A percentile compares a stretch with the other conserved stretches of the same genome.
phyloP scores from a whole-genome alignment of 1,140 invertebrate genomes.

The Drosophila athabasca region DNA sequence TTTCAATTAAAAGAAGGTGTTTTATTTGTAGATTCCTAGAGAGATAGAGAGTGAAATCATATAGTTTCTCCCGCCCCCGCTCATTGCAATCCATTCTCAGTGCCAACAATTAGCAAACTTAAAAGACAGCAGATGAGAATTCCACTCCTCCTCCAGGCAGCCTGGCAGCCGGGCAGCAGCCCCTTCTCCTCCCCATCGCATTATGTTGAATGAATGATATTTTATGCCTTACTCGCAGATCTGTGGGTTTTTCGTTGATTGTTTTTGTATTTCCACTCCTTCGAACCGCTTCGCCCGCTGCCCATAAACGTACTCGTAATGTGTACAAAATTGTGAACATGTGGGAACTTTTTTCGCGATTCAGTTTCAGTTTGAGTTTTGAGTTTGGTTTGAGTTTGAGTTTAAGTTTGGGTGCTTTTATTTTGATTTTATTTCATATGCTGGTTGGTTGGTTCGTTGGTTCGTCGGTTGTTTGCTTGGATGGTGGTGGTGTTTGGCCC shows the following conservation, averaged over 20 bases:
- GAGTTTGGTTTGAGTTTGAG: constrained; percentile 23
- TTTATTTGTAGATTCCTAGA: too few species aligned
- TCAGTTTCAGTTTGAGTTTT: constrained; percentile 38
- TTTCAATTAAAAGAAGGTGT: too few species aligned
- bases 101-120: constrained; percentile 7
- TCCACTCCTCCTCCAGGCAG: not conserved
- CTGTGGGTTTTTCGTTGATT: constrained; percentile 61
- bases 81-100: not conserved
- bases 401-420: constrained; percentile 32
- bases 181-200: constrained; percentile 27
- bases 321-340: constrained; percentile 80
- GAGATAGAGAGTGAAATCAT: too few species aligned
- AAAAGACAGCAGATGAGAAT: constrained; percentile 31
- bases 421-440: constrained; percentile 55
- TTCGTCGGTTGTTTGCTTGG: constrained; percentile 47
- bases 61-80: too few species aligned
- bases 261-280: constrained; percentile 44
- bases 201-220: constrained; percentile 79
- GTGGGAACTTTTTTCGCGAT: constrained; percentile 71
- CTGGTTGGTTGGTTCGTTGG: constrained; percentile 53
- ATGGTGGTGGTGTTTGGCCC: constrained; percentile 20
- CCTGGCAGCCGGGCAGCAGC: constrained; percentile 19
- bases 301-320: constrained; percentile 68
- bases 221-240: constrained; percentile 74
- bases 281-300: constrained; percentile 36